Base-by-base conservation (phyloP, 2,113 vertebrate species). In the Xiphophorus hellerii region DNA sequence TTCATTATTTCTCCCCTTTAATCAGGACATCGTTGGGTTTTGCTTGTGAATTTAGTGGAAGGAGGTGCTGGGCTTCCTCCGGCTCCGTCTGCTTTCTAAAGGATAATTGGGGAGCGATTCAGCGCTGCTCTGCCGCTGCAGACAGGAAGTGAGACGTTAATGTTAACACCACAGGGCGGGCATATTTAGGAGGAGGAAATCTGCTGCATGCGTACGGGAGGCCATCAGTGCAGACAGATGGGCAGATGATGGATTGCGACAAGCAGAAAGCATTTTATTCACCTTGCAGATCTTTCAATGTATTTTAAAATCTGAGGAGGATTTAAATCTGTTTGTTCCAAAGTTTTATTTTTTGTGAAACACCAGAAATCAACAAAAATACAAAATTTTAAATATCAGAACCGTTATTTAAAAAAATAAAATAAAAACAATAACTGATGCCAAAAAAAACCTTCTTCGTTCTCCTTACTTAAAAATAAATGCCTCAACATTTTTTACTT, bases 151-250 rank as follows among this genome's bases (percentile, higher is more conserved):
- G 71, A 85, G 51, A 76, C 48, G 27, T 71, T 48, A 74, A 74
- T 64, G 33, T 81, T 64, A 74, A 29, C 62, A 60, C 54, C 63
- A 27, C 68, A 62, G 67, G 73, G 73, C 2, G 60, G 62, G 48
- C 65, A 58, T 69, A 66, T 69, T 80, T 69, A 74, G 66, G 80
- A 70, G 77, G 67, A 77, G 72, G 73, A 83, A 87, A 85, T 88
- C 82, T 89, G 84, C 77, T 83, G 72, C 73, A 39, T 71, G 66
- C 82, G 64, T 31, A 25, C 71, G 84, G 74, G 51, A 64, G 73
- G 82, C 42, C 76, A 78, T 87, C 76, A 85, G 67, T 77, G 78
- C 54, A 60, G 81, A 80, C 86, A 89, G 90, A 89, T 87, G 89
- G 84, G 29, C 20, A 65, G 78, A 89, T 81, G 89, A 89, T 83